Conservation (phyloP, 2,797 vertebrate genomes). For the Pterois miles region DNA sequence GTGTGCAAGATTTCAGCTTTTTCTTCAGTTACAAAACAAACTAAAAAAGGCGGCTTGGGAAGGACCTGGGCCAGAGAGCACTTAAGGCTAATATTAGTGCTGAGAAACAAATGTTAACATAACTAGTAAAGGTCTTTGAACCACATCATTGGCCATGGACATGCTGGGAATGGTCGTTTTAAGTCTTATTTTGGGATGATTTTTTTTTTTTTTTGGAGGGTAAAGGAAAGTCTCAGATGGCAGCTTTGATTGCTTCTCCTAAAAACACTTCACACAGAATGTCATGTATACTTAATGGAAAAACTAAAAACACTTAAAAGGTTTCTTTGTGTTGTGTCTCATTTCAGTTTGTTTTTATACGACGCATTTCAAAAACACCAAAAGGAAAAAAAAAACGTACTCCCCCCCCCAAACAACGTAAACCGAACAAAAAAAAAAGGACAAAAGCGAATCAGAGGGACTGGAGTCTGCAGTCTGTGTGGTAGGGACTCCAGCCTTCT, state of each 20-base stretch:
- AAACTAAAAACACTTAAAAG: slow-evolving; percentile 75
- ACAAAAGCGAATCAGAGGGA: slow-evolving; percentile 60
- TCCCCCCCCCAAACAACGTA: slow-evolving; percentile 17
- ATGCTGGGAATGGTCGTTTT: slow-evolving; percentile 80
- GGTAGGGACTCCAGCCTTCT: slow-evolving; percentile 62
- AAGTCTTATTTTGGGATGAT: slow-evolving; percentile 73
- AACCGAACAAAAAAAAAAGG: slow-evolving; percentile 38
- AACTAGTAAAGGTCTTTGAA: slow-evolving; percentile 78
- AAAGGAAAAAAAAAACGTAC: slow-evolving; percentile 25
- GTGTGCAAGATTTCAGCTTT: slow-evolving; percentile 84
- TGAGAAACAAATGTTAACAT: slow-evolving; percentile 75
- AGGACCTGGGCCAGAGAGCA: slow-evolving; percentile 83
- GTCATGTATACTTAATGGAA: slow-evolving; percentile 72
- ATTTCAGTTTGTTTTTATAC: slow-evolving; percentile 59
- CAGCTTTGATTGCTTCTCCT: slow-evolving; percentile 89
- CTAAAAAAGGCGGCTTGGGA: slow-evolving; percentile 68
- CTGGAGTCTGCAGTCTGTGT: slow-evolving; percentile 70
- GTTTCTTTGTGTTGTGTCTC: slow-evolving; percentile 67
- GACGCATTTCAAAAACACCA: slow-evolving; percentile 61
- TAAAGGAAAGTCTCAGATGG: slow-evolving; percentile 79
- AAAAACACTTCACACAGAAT: slow-evolving; percentile 86
- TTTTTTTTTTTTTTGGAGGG: slow-evolving; percentile 43
- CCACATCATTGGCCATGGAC: slow-evolving; percentile 78
- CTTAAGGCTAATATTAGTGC: slow-evolving; percentile 88
- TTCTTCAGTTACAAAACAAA: slow-evolving; percentile 80